Percentiles rank a stretch among this genome's conserved stretches.
phyloP scores from a whole-genome alignment of 2,888 invertebrate species.

The Drosophila greeni region DNA sequence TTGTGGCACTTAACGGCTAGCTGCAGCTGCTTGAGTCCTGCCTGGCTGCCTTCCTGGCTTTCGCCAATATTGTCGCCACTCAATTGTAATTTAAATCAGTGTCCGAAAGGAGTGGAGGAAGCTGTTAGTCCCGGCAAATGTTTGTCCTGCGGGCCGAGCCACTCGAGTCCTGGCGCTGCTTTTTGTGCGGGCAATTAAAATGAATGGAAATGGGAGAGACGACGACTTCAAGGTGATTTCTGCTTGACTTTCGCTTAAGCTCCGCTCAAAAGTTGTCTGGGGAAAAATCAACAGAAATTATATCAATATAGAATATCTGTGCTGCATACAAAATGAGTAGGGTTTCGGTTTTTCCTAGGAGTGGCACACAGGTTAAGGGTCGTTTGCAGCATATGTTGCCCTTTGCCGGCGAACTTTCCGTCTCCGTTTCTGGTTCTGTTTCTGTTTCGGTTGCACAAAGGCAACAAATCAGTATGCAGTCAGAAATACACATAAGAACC shows the following conservation, averaged over 20 bases:
- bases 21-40: slow-evolving; percentile 32
- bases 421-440: slow-evolving; percentile 11
- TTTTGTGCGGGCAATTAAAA: slow-evolving; percentile 46
- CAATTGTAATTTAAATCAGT: slow-evolving; percentile 72
- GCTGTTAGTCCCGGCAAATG: slow-evolving; percentile 49
- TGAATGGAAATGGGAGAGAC: slow-evolving; percentile 34
- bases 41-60: slow-evolving; percentile 35
- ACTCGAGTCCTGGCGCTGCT: slow-evolving; percentile 21
- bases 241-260: slow-evolving; percentile 29
- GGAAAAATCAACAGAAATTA: slow-evolving; percentile 62
- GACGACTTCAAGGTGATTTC: slow-evolving; percentile 40
- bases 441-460: slow-evolving; percentile 60
- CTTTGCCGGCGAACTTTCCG: slow-evolving; percentile 41
- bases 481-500: slow-evolving; percentile 53
- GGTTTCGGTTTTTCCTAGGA: slow-evolving; percentile 14
- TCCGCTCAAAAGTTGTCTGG: slow-evolving; percentile 42
- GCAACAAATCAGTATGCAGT: slow-evolving; percentile 75
- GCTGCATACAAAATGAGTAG: slow-evolving; percentile 65
- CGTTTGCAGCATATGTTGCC: slow-evolving; percentile 66
- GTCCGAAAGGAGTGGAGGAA: slow-evolving; percentile 39
- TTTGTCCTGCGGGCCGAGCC: slow-evolving; percentile 36
- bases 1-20: slow-evolving; percentile 61
- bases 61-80: slow-evolving; percentile 69
- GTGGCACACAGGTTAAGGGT: slow-evolving; percentile 63
- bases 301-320: slow-evolving; percentile 66